These are phyloP conservation scores for Lottia gigantea DNA, from an alignment of 2,888 invertebrate genomes.

Conservation along the genomic window DNA sequence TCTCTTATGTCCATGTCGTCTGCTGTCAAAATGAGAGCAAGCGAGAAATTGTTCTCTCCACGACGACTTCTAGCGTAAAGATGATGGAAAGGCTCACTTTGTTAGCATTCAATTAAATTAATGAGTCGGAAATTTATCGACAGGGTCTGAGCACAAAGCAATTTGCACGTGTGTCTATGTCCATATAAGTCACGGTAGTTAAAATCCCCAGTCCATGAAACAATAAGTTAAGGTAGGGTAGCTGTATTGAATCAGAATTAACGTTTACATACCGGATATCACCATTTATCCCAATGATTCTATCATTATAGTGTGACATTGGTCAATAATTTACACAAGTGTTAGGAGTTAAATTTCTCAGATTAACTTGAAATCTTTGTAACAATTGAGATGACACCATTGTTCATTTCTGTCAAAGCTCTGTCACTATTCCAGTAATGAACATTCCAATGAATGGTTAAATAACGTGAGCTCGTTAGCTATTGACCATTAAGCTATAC, in stretches of 20 bases:
- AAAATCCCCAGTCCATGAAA: not conserved
- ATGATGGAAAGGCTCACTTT: not conserved
- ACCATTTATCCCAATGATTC: not conserved
- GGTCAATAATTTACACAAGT: not conserved
- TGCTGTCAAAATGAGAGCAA: not conserved
- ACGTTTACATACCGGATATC: constrained; percentile 2
- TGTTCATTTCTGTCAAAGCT: not conserved
- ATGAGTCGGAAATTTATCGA: not conserved
- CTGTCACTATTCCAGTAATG: not conserved
- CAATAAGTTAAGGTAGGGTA: constrained; percentile 5
- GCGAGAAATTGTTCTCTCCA: not conserved
- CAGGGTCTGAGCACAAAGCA: not conserved
- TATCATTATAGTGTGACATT: not conserved
- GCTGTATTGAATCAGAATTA: not conserved
- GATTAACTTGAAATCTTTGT: not conserved
- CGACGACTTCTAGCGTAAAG: not conserved
- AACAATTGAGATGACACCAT: not conserved
- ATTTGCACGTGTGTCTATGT: constrained; percentile 3
- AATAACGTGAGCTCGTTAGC: too few species aligned
- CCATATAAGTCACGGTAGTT: not conserved
- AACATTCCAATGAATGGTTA: not conserved
- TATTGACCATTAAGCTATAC: too few species aligned
- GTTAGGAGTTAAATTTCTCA: not conserved
- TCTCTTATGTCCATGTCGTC: not conserved
- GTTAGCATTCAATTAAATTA: not conserved